phyloP scores from a whole-genome alignment of 1,140 invertebrate species.

The Drosophila mayri region DNA sequence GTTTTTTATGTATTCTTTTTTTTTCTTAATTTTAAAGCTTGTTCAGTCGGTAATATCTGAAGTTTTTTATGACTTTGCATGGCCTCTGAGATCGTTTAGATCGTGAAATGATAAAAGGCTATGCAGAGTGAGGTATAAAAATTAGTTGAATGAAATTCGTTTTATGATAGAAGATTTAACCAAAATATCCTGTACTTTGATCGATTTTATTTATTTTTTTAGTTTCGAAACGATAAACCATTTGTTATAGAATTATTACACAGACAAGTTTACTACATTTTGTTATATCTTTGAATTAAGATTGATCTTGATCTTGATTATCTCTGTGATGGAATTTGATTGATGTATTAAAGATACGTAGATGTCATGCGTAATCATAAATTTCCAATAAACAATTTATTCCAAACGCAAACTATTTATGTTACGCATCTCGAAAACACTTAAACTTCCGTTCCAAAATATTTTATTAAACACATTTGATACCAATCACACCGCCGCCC shows the following conservation, averaged over 20 bases:
- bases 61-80: slow-evolving; percentile 6
- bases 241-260: no score
- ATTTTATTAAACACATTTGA: slow-evolving; percentile 8
- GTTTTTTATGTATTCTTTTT: slow-evolving; percentile 7
- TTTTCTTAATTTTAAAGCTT: slow-evolving; percentile 12
- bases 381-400: background rate
- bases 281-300: background rate
- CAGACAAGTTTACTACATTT: background rate
- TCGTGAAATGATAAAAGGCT: slow-evolving; percentile 12
- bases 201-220: background rate
- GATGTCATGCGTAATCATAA: no score
- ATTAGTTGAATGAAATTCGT: background rate
- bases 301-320: background rate
- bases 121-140: background rate
- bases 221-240: background rate
- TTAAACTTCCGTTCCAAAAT: slow-evolving; percentile 20
- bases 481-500: slow-evolving; percentile 14
- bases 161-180: background rate
- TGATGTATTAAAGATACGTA: background rate
- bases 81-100: slow-evolving; percentile 3
- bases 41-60: slow-evolving; percentile 5
- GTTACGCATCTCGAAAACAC: background rate
- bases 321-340: background rate
- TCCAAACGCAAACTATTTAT: background rate
- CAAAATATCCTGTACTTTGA: slow-evolving; percentile 4